Evolutionary conservation across 2,113 vertebrate species (phyloP), one percentile per base, ranked within the genome.

Genomic region (Sylvia atricapilla): DNA sequence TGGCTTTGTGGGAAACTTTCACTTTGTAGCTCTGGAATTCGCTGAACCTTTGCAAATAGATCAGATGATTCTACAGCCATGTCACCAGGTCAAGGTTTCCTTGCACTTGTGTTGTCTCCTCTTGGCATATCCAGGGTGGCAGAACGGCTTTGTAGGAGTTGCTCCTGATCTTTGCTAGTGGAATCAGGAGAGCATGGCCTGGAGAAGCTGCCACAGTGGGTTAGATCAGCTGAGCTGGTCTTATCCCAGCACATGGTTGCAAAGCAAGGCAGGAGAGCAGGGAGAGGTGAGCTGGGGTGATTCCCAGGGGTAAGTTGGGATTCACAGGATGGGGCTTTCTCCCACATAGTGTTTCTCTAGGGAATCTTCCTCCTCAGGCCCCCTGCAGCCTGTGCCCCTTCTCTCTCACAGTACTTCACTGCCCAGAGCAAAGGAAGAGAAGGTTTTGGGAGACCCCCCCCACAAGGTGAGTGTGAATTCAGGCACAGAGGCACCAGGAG

Each of bases 231-330:
- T 90, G 72, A 80, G 53, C 66, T 2, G 6, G 8, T 35, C 58
- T 82, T 33, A 55, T 21, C 56, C 66, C 75, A 66, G 53, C 21
- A 11, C 1, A 4, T 8, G 30, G 33, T 20, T 44, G 41, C 49
- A 75, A 67, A 67, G 74, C 4, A 16, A 82, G 47, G 70, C 84
- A 63, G 80, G 58, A 72, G 60, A 24, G 76, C 41, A 47, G 63
- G 49, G 44, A 21, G 47, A 52, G 62, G 58, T 39, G 86, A 83
- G 31, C 15, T 50, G 44, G 53, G n/a, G 27, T 0, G 3, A 56
- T 46, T 70, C 27, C 15, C 1, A 0, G 3, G 13, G 10, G 4
- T 49, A 5, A 62, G 8, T 0, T 58, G 31, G 49, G 43, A 37
- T 39, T 88, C 4, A 4, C 53, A 90, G 70, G 52, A 44, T 0